Base-by-base conservation (phyloP, 2,113 vertebrate genomes). In the Xenus cinereus region DNA sequence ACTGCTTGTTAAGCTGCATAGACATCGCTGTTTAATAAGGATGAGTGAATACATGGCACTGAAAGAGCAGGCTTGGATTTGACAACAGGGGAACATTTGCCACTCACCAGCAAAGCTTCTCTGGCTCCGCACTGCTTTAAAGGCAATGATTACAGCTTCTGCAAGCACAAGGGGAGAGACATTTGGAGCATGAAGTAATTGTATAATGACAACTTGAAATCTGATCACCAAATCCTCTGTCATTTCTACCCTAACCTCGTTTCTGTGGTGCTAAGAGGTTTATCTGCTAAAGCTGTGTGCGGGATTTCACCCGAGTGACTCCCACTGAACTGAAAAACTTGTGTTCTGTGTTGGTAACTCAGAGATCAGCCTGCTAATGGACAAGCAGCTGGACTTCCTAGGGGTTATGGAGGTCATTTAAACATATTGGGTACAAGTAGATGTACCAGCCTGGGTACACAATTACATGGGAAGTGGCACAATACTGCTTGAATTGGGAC, bases 321-420 rank as follows among this genome's bases (percentile, higher is more conserved):
- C 59, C 63, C 72, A 67, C 24, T 75, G 74, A 97, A 93, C 68
- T 59, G 66, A 91, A 97, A 97, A 96, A 84, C 56, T 82, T 79
- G 54, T 68, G n/a, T 88, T 84, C 82, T 64, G 54, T 51, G 95
- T 78, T 79, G 63, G 91, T 94, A 85, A 80, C 27, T 76, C 35
- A 68, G 96, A 94, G 79, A 90, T 90, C 67, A 93, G 3, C 18
- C 39, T 76, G 68, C 3, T 93, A 96, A 95, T 87, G 75, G 87
- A 90, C 80, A 91, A 91, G 30, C 54, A 96, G 60, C 48, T 95
- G 54, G 89, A 87, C 50, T 94, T 97, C 92, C 37, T 63, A 64
- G 84, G 76, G 67, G 50, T 91, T 75, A 66, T 66, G 66, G 76
- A 96, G 82, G 46, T 86, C 27, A 92, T 95, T 94, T 93, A 91